Evolutionary conservation across 2,797 vertebrate genomes (phyloP).

Genomic region (Sciurus vulgaris): DNA sequence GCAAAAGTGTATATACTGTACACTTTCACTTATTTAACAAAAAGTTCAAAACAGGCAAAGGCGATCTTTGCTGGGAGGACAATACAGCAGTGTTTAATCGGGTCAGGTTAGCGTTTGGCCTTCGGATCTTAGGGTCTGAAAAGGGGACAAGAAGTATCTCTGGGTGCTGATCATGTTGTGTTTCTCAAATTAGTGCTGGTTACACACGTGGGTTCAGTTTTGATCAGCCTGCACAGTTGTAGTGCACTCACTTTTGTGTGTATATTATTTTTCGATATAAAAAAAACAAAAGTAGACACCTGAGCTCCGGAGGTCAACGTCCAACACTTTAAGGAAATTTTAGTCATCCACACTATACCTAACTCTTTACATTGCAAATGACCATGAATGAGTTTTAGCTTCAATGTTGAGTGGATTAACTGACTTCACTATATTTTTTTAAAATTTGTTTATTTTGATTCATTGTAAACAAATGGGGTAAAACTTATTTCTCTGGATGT

Average conservation of each 20-base stretch:
- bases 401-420: not conserved
- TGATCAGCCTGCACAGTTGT: not conserved
- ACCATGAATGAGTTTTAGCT: not conserved
- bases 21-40: not conserved
- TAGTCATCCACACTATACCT: not conserved
- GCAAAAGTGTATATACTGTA: not conserved
- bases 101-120: not conserved
- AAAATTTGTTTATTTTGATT: too few species aligned
- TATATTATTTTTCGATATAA: not conserved
- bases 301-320: not conserved
- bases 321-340: not conserved
- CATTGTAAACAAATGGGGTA: too few species aligned
- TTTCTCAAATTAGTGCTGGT: not conserved
- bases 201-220: not conserved
- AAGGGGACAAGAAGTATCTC: not conserved
- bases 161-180: not conserved
- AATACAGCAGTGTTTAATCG: fast-evolving
- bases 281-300: not conserved
- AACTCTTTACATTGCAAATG: not conserved
- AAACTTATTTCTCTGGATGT: too few species aligned
- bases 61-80: not conserved
- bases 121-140: not conserved
- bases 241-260: not conserved
- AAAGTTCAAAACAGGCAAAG: not conserved
- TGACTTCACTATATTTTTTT: not conserved